These are phyloP conservation scores for Psilopsiagon aurifrons DNA, from an alignment of 2,113 vertebrate genomes.

Conservation along the genomic window DNA sequence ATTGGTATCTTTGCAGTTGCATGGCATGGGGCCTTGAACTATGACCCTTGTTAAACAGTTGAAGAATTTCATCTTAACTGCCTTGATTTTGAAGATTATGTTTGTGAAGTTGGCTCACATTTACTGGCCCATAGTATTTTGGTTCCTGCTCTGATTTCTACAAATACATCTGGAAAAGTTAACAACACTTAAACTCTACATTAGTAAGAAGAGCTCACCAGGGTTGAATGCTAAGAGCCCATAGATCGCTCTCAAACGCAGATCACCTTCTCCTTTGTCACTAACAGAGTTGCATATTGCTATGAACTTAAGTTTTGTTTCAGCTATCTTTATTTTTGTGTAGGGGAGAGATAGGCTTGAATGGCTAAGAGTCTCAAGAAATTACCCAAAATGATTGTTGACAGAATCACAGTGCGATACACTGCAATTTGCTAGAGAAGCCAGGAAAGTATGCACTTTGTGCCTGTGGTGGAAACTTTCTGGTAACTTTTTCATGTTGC, in stretches of 20 bases:
- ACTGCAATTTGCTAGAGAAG: conserved; percentile 41
- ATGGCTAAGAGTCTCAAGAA: neutral
- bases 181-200: neutral
- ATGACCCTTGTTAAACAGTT: neutral
- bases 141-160: neutral
- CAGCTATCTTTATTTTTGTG: neutral
- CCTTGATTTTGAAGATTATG: neutral
- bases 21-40: neutral
- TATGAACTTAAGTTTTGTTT: neutral
- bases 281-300: neutral
- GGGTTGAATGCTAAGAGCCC: neutral
- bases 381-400: conserved; percentile 38
- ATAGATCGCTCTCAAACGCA: neutral
- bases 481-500: conserved; percentile 7
- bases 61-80: neutral
- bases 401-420: conserved; percentile 10
- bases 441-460: neutral
- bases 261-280: neutral
- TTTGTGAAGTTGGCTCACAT: neutral
- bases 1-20: neutral
- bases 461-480: conserved; percentile 8
- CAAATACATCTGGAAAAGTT: neutral
- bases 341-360: neutral
- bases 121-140: neutral
- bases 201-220: neutral